A percentile compares a stretch with the other conserved stretches of the same genome.
phyloP scores from a whole-genome alignment of 2,797 vertebrate genomes.

The Urosaurus nigricauda region DNA sequence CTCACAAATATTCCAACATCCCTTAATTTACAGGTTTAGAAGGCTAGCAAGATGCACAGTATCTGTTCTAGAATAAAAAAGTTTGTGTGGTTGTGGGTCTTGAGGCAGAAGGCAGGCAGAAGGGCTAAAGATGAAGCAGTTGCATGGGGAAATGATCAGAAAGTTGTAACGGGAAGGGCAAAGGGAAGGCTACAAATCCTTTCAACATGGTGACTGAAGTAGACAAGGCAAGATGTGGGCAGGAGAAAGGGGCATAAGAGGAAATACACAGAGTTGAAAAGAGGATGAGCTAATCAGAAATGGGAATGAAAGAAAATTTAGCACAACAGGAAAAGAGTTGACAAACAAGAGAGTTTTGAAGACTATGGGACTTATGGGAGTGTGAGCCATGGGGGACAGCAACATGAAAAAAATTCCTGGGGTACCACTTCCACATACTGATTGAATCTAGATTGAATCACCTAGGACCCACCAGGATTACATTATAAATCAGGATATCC shows the following conservation, averaged over 20 bases:
- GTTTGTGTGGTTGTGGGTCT: not conserved
- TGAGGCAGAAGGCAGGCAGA: not conserved
- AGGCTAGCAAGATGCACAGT: not conserved
- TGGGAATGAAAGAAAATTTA: not conserved
- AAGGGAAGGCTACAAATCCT: not conserved
- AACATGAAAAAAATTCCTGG: not conserved
- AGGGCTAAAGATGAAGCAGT: not conserved
- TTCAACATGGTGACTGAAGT: not conserved
- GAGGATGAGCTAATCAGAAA: not conserved
- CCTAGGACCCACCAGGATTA: slow-evolving; percentile 53
- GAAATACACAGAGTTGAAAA: not conserved
- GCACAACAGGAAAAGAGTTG: too few species aligned
- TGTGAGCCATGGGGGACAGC: not conserved
- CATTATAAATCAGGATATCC: slow-evolving; percentile 54
- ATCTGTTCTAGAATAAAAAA: not conserved
- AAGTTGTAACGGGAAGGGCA: not conserved
- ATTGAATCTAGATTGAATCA: not conserved
- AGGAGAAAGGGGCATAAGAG: not conserved
- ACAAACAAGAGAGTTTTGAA: not conserved
- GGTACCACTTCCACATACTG: not conserved
- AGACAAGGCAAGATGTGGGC: not conserved
- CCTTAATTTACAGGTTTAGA: not conserved
- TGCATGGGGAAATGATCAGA: not conserved
- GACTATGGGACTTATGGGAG: not conserved
- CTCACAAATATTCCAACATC: not conserved